Percentiles rank a stretch among this genome's conserved stretches.
phyloP scores from a whole-genome alignment of 2,888 invertebrate genomes.

The Tromatobia lineatoria region DNA sequence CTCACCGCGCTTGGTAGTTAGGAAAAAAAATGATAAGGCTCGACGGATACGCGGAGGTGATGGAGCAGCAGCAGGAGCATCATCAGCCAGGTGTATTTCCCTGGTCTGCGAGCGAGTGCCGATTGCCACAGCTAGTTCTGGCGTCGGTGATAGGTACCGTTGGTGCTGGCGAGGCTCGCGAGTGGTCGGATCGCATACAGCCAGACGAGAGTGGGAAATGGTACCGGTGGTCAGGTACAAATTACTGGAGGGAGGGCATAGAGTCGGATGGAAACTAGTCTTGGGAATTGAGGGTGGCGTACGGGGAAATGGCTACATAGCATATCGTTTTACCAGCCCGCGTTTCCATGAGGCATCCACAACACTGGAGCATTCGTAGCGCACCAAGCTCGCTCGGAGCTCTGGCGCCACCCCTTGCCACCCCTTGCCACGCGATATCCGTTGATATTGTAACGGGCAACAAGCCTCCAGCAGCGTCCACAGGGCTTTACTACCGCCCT shows the following conservation, averaged over 20 bases:
- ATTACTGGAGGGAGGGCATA: conserved; percentile 75
- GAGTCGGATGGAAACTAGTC: conserved; percentile 79
- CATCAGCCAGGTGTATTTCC: conserved; percentile 26
- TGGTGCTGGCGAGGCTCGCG: conserved; percentile 2
- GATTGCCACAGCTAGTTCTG: conserved; percentile 14
- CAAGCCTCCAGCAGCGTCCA: conserved; percentile 63
- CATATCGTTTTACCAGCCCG: conserved; percentile 73
- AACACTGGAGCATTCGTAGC: conserved; percentile 23
- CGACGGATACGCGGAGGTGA: conserved; percentile 1
- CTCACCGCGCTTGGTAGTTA: conserved; percentile 60
- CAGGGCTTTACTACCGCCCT: conserved; percentile 48
- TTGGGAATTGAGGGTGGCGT: conserved; percentile 80
- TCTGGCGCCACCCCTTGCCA: conserved; percentile 12
- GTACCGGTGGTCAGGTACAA: conserved; percentile 76
- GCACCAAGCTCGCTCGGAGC: background rate
- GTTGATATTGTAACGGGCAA: conserved; percentile 69
- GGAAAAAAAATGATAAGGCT: conserved; percentile 78
- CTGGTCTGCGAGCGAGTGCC: conserved; percentile 19
- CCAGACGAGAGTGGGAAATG: conserved; percentile 65
- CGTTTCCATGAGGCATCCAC: conserved; percentile 52
- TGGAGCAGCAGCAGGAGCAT: background rate
- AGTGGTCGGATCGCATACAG: conserved; percentile 46
- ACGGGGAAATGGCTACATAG: conserved; percentile 77
- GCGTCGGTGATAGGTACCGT: conserved; percentile 24
- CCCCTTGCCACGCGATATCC: conserved; percentile 42